Percentiles rank a stretch among this genome's conserved stretches.
Conservation (phyloP, 2,113 vertebrate species). For the Tursiops truncatus region DNA sequence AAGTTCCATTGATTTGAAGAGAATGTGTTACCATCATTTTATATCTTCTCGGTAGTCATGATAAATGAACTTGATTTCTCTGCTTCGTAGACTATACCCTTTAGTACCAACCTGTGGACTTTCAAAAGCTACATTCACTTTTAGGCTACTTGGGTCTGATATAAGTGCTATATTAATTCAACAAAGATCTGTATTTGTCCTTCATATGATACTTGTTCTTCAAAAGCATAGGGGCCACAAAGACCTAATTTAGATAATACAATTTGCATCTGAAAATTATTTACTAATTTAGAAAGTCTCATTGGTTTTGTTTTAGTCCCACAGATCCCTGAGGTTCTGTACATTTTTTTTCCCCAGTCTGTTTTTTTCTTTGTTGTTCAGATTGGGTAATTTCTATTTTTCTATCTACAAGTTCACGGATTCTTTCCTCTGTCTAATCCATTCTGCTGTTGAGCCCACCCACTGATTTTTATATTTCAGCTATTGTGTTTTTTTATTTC, state of each 20-base stretch:
- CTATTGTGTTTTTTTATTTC: conserved; percentile 5
- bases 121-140: not conserved
- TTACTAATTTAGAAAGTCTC: conserved; percentile 10
- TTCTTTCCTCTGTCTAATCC: not conserved
- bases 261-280: not conserved
- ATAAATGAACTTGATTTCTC: not conserved
- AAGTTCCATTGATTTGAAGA: not conserved
- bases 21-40: not conserved
- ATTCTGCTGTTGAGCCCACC: not conserved
- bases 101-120: not conserved
- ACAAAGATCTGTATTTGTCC: not conserved
- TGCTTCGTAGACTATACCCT: not conserved
- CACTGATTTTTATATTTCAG: conserved; percentile 30
- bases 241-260: not conserved
- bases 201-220: not conserved
- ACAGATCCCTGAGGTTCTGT: not conserved
- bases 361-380: not conserved
- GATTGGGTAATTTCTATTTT: not conserved
- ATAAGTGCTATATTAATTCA: not conserved
- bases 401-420: not conserved
- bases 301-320: not conserved
- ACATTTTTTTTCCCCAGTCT: not conserved
- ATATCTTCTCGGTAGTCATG: not conserved
- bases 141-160: not conserved
- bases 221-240: not conserved